Base-by-base conservation (phyloP, 1,140 invertebrate genomes). In the Daktulosphaira vitifoliae region DNA sequence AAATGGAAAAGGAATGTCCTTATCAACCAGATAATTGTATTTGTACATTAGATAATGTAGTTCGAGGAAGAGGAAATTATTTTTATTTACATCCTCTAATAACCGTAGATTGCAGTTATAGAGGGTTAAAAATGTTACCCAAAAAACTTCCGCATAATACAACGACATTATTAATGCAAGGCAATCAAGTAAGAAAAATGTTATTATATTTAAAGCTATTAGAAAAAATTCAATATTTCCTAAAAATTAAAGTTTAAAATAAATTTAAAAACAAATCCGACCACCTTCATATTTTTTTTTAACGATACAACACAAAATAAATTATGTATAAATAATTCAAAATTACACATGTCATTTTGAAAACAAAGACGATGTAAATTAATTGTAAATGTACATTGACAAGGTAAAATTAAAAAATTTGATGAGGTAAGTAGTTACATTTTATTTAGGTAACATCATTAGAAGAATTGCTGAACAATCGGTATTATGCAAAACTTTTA, bases 381-480 rank as follows among this genome's bases (percentile, higher is more conserved):
- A n/a, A n/a, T n/a, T n/a, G n/a, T n/a, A n/a, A n/a, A n/a, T n/a
- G n/a, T n/a, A n/a, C n/a, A n/a, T n/a, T n/a, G n/a, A n/a, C n/a
- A n/a, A n/a, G n/a, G n/a, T n/a, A n/a, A n/a, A n/a, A n/a, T n/a
- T n/a, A n/a, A n/a, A n/a, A n/a, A n/a, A n/a, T n/a, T n/a, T n/a
- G n/a, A n/a, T n/a, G n/a, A n/a, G n/a, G n/a, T n/a, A n/a, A n/a
- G n/a, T n/a, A n/a, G n/a, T n/a, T n/a, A n/a, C n/a, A n/a, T n/a
- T n/a, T n/a, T n/a, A n/a, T 70, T 56, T 71, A 86, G 84, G 82
- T 88, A 66, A 75, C 73, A 7, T 79, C 83, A 66, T 74, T 87
- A 48, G 76, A 77, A 44, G 78, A 81, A 0, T 74, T 90, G 13
- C 78, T 81, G 0, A 80, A 79, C 8, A 88, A 88, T 75, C 76